These are phyloP conservation scores for Drosophila yakuba DNA, from an alignment of 1,140 invertebrate species.

Conservation along the genomic window DNA sequence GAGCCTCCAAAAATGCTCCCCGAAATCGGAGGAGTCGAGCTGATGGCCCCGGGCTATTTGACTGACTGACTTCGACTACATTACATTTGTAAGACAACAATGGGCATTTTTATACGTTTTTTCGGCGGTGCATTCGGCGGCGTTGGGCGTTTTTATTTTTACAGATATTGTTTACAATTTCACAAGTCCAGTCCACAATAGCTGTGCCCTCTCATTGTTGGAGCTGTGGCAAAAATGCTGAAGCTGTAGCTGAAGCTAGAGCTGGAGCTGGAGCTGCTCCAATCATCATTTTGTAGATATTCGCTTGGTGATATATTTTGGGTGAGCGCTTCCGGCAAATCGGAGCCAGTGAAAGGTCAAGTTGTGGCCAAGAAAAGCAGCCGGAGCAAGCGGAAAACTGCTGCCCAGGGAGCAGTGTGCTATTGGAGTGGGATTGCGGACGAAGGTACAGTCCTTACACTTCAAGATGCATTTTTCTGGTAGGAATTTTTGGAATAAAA, in stretches of 20 bases:
- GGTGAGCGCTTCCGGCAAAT: constrained; percentile 80
- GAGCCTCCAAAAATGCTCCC: constrained; percentile 18
- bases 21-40: constrained; percentile 30
- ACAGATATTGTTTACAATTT: constrained; percentile 81
- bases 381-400: constrained; percentile 52
- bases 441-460: not conserved
- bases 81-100: constrained; percentile 64
- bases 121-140: constrained; percentile 50
- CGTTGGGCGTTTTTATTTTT: constrained; percentile 83
- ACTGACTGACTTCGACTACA: constrained; percentile 36
- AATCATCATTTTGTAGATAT: constrained; percentile 71
- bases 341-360: constrained; percentile 75
- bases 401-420: constrained; percentile 69
- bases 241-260: not conserved
- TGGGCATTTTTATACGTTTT: constrained; percentile 53
- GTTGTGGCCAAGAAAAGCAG: constrained; percentile 70
- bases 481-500: too few species aligned
- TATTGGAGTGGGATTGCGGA: constrained; percentile 41
- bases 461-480: too few species aligned
- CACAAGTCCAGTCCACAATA: constrained; percentile 42
- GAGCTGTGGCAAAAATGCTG: constrained; percentile 16
- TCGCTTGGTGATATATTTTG: constrained; percentile 82
- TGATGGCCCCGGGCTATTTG: constrained; percentile 34
- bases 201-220: constrained; percentile 35
- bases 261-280: constrained; percentile 37